Percentiles rank a stretch among this genome's conserved stretches.
phyloP scores from a whole-genome alignment of 2,797 vertebrate genomes.

The Chaunax sp. region DNA sequence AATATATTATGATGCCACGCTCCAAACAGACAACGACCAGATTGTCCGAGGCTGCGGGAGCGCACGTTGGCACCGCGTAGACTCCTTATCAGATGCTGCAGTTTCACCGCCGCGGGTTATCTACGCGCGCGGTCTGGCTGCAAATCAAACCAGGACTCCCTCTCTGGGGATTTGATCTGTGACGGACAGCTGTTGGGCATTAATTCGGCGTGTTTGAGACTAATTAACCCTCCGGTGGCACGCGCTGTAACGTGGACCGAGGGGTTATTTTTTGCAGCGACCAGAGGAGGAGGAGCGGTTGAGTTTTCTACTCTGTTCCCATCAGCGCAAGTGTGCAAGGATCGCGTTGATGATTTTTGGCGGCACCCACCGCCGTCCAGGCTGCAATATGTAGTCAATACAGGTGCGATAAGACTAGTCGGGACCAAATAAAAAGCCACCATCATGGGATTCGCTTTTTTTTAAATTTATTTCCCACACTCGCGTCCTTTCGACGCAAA shows the following conservation, averaged over 20 bases:
- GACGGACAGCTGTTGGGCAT: slow-evolving; percentile 67
- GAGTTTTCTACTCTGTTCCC: slow-evolving; percentile 43
- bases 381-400: slow-evolving; percentile 34
- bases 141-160: slow-evolving; percentile 26
- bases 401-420: slow-evolving; percentile 65
- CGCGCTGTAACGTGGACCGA: slow-evolving; percentile 27
- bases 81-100: slow-evolving; percentile 10
- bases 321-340: slow-evolving; percentile 42
- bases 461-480: slow-evolving; percentile 4
- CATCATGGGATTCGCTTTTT: slow-evolving; percentile 59
- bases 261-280: slow-evolving; percentile 26
- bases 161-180: slow-evolving; percentile 40
- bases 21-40: slow-evolving; percentile 36
- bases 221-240: background rate
- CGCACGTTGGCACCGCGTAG: slow-evolving; percentile 9
- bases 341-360: slow-evolving; percentile 62
- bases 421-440: slow-evolving; percentile 26
- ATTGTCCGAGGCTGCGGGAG: slow-evolving; percentile 26
- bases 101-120: slow-evolving; percentile 9
- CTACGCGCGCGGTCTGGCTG: slow-evolving; percentile 26
- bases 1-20: slow-evolving; percentile 67
- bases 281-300: slow-evolving; percentile 45
- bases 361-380: slow-evolving; percentile 44
- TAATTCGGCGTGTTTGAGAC: slow-evolving; percentile 35
- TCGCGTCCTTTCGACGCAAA: slow-evolving; percentile 13